Evolutionary conservation across 2,888 invertebrate species (phyloP), one percentile per base, ranked within the genome.

Genomic region (Scrobipalpa costella): DNA sequence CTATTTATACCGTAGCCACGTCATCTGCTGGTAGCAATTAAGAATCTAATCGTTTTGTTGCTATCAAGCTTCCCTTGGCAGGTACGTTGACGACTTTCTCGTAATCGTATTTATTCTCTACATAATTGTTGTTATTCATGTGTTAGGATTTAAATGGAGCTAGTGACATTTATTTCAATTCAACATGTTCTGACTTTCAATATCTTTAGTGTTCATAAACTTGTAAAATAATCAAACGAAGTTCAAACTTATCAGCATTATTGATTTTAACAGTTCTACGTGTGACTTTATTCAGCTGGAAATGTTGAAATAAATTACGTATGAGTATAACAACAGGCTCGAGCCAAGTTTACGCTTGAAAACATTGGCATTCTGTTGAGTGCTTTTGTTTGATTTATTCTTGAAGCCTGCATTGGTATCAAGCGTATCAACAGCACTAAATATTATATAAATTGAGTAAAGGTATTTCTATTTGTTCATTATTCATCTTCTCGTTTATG

Each of bases 1-100:
- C 61, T 69, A 64, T 38, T 65, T 64, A 65, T 71, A 64, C 61
- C 49, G 21, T 59, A 62, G 62, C 62, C 49, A 63, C 61, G 68
- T 64, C 62, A 61, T 55, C 9, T 7, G 47, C 60, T 40, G n/a
- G 27, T n/a, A 44, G 9, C 11, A 21, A 52, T 49, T 49, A 47
- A 34, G 60, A 58, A 44, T 63, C n/a, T 9, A 44, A 47, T 58
- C 34, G 36, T 58, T 61, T 61, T 9, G 13, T 15, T 47, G 40
- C 21, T 13, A n/a, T n/a, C n/a, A n/a, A n/a, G n/a, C n/a, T n/a
- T n/a, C n/a, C n/a, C n/a, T n/a, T n/a, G n/a, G n/a, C 17, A 11
- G 40, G 9, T 19, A 17, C 50, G 50, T 50, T 50, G 50, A 50
- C 21, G 19, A 19, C 11, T 50, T 7, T 19, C 21, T 17, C 11